Evolutionary conservation across 2,797 vertebrate genomes (phyloP), one percentile per base, ranked within the genome.

Genomic region (Poeciliopsis turneri): DNA sequence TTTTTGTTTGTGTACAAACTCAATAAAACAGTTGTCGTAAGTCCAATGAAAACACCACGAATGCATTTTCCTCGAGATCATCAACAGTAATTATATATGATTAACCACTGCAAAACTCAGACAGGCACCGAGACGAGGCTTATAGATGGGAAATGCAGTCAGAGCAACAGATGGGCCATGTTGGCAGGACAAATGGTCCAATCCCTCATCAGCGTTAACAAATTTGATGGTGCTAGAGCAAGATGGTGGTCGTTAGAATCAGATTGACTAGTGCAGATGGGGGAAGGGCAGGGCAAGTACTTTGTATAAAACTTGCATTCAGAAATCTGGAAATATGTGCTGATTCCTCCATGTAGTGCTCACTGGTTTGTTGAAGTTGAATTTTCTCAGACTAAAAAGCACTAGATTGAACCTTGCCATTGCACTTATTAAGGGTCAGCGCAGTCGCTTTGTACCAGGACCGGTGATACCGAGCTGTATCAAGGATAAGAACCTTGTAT

Each of bases 201-300:
- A 66, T 72, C 15, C 23, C 82, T 86, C 76, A 46, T 86, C 79
- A 81, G 78, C 43, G 75, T 82, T 78, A 51, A 76, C 80, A 76
- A 75, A 59, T 16, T 16, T 51, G 41, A 43, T 36, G 33, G 75
- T 76, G 57, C 77, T 68, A 71, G 72, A 86, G 61, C n/a, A 83
- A 78, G 76, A 13, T 30, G 74, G 55, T 30, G 75, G 36, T 51
- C 0, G 12, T 41, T 74, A 77, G 66, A 53, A 75, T 15, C 28
- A 66, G 39, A 46, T 33, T 83, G 78, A 78, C 23, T 41, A 45
- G 74, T 57, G 13, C 28, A n/a, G 30, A 6, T 2, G 9, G 33
- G 23, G 43, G 39, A n/a, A 2, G 39, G 2, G 68, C 41, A 70
- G 36, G 20, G 36, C 36, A 2, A 25, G 8, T 41, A 5, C 41